Evolutionary conservation across 2,113 vertebrate species (phyloP).

Genomic region (Cacatua alba): DNA sequence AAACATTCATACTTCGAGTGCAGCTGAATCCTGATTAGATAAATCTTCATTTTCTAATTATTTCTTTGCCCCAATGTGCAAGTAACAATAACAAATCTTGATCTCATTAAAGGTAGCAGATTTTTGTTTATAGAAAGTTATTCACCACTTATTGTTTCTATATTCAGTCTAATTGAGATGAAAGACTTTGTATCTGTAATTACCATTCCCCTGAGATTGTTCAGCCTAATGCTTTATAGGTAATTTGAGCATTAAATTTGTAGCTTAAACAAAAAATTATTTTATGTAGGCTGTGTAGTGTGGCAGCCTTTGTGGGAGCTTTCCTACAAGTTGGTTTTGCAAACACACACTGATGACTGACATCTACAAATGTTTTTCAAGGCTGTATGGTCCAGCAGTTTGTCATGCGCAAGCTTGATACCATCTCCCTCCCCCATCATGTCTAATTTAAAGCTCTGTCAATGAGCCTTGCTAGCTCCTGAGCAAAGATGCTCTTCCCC

Average conservation of each 20-base stretch:
- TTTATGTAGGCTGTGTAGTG: not conserved
- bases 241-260: constrained; percentile 25
- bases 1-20: not conserved
- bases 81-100: not conserved
- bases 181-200: not conserved
- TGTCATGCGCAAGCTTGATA: not conserved
- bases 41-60: not conserved
- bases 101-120: not conserved
- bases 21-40: not conserved
- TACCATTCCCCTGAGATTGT: not conserved
- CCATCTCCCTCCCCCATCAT: not conserved
- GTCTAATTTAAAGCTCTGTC: not conserved
- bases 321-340: not conserved
- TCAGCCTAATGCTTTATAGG: not conserved
- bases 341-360: not conserved
- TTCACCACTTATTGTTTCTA: not conserved
- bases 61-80: not conserved
- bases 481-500: not conserved
- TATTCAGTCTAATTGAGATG: not conserved
- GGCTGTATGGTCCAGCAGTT: not conserved
- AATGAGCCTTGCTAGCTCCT: not conserved
- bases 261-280: not conserved
- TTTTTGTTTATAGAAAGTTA: constrained; percentile 1
- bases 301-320: not conserved
- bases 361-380: not conserved